phyloP scores from a whole-genome alignment of 2,797 vertebrate genomes.

The Sarcoramphus papa region DNA sequence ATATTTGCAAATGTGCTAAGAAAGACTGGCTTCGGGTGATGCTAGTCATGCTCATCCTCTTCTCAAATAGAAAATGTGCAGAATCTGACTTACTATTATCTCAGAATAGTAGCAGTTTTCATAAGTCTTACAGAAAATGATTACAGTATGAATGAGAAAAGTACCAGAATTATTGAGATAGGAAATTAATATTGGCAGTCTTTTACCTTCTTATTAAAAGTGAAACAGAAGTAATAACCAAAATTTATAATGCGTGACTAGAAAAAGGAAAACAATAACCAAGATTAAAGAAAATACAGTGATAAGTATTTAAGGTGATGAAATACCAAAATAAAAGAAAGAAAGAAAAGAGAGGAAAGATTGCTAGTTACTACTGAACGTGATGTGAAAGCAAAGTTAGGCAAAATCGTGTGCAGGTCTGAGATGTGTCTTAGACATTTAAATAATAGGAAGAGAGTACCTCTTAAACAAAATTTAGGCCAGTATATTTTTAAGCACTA shows the following conservation, averaged over 20 bases:
- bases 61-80: background rate
- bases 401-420: background rate
- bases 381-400: background rate
- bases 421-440: background rate
- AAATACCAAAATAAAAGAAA: background rate
- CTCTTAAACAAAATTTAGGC: background rate
- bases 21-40: background rate
- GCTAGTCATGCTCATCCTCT: background rate
- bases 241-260: background rate
- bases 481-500: background rate
- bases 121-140: background rate
- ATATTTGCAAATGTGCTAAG: background rate
- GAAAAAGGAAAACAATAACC: background rate
- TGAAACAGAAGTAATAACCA: background rate
- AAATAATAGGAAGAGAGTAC: background rate
- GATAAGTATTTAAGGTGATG: background rate
- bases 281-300: background rate
- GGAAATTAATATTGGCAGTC: background rate
- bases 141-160: background rate
- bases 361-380: background rate
- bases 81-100: background rate
- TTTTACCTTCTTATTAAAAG: background rate
- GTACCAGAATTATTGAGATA: background rate
- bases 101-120: background rate
- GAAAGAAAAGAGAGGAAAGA: background rate